Percentiles rank a stretch among this genome's conserved stretches.
Evolutionary conservation across 2,113 vertebrate species (phyloP).

Genomic region (Leptodactylus fuscus): DNA sequence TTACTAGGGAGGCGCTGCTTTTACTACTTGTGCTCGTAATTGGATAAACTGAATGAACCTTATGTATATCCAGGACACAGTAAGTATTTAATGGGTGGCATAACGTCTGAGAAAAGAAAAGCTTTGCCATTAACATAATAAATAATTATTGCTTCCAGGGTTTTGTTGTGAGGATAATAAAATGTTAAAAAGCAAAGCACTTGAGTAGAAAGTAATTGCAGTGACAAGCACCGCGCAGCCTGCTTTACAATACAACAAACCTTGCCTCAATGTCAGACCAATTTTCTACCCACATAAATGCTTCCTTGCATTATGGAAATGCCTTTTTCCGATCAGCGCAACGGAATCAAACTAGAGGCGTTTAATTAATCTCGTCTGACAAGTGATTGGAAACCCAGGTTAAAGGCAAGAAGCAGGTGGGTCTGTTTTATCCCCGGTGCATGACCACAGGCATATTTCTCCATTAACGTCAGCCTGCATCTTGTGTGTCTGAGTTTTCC

Average conservation of each 20-base stretch:
- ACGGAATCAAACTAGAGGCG: slow-evolving; percentile 76
- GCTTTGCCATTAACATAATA: slow-evolving; percentile 77
- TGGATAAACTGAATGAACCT: slow-evolving; percentile 44
- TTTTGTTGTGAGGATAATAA: slow-evolving; percentile 86
- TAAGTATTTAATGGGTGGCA: slow-evolving; percentile 73
- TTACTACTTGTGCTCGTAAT: slow-evolving; percentile 45
- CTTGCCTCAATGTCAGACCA: slow-evolving; percentile 76
- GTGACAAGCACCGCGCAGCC: slow-evolving; percentile 76
- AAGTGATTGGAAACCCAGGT: slow-evolving; percentile 82
- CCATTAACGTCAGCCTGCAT: slow-evolving; percentile 94
- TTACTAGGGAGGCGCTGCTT: slow-evolving; percentile 45
- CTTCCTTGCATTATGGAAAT: slow-evolving; percentile 82
- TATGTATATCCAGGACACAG: slow-evolving; percentile 73
- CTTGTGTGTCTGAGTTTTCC: slow-evolving; percentile 74
- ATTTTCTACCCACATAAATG: slow-evolving; percentile 73
- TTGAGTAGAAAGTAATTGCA: slow-evolving; percentile 81
- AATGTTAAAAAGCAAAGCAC: slow-evolving; percentile 80
- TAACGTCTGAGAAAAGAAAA: slow-evolving; percentile 75
- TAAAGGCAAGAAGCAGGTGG: slow-evolving; percentile 76
- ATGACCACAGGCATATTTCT: slow-evolving; percentile 90
- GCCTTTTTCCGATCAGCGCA: slow-evolving; percentile 74
- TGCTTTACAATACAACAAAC: slow-evolving; percentile 74
- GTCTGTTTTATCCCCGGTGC: slow-evolving; percentile 56
- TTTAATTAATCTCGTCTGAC: slow-evolving; percentile 90
- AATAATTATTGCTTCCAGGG: slow-evolving; percentile 93